Base-by-base conservation (phyloP, 2,888 invertebrate species). In the Cordilura impudica region DNA sequence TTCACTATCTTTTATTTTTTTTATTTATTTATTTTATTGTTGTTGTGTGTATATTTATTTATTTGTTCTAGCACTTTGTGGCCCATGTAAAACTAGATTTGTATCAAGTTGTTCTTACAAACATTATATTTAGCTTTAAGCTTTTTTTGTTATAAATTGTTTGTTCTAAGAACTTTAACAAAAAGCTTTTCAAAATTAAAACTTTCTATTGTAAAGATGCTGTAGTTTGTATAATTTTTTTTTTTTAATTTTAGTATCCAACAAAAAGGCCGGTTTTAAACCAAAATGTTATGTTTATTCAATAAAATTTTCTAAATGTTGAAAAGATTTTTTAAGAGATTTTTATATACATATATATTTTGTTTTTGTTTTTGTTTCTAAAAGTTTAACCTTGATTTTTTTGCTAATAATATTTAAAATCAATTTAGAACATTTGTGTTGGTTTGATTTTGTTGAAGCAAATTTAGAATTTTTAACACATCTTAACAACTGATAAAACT, bases 381-480 rank as follows among this genome's bases (percentile, higher is more conserved):
- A 87, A 87, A 87, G 86, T 87, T 87, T 87, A 89, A 89, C 89
- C 89, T 90, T 89, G 89, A 87, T 86, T 83, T 63, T 73, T 39
- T 66, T 14, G 16, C 56, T 60, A 65, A 18, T 29, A 39, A 49
- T 23, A 47, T 61, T 35, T n/a, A 47, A 26, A 29, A 60, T 43
- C 18, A 49, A 70, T 78, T 56, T 29, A 26, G 21, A 26, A 54
- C 18, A 43, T 51, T 58, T 19, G 47, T 60, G 39, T 60, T 35
- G 5, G 4, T 75, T 67, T 71, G 49, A 49, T 26, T 58, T 43
- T 56, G 21, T 39, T 53, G 10, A 65, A 77, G 58, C 73, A 43
- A 70, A 70, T 78, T 78, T 72, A 67, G 72, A 63, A 72, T 69
- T 39, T 39, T 49, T 66, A 75, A 26, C 14, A 26, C 7, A 14